A percentile compares a stretch with the other conserved stretches of the same genome.
Evolutionary conservation across 2,113 vertebrate species (phyloP).

Genomic region (Sylvicapra grimmia): DNA sequence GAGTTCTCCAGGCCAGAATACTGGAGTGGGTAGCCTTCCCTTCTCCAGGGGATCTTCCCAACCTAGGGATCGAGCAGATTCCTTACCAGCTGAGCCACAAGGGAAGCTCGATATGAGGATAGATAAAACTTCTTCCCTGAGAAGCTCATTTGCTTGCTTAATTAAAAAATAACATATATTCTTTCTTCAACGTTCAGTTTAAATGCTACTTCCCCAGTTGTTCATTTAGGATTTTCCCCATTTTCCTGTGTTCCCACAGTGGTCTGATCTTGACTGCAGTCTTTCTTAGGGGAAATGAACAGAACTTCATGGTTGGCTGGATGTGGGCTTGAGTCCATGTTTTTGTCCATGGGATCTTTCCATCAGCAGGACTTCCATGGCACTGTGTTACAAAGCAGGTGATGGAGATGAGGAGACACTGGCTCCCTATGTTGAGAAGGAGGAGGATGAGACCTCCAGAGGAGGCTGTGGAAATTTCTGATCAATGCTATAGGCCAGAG

Average conservation of each 20-base stretch:
- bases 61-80: not conserved
- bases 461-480: not conserved
- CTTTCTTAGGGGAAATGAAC: not conserved
- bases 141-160: not conserved
- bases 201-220: not conserved
- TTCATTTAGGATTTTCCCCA: not conserved
- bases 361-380: not conserved
- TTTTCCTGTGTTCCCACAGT: not conserved
- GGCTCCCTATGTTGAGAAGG: too few relatives aligned
- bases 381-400: accelerated
- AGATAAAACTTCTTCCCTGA: not conserved
- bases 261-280: not conserved
- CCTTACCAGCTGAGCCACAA: not conserved
- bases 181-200: not conserved
- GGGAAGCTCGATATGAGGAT: not conserved
- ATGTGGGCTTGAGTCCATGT: not conserved
- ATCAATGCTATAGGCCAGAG: not conserved
- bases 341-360: not conserved
- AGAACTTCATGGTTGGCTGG: not conserved
- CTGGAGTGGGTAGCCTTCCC: not conserved
- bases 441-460: not conserved
- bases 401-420: not conserved
- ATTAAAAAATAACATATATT: not conserved
- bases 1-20: not conserved
- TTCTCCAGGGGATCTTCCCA: not conserved